Base-by-base conservation (phyloP, 1,140 invertebrate species). In the Apis laboriosa region DNA sequence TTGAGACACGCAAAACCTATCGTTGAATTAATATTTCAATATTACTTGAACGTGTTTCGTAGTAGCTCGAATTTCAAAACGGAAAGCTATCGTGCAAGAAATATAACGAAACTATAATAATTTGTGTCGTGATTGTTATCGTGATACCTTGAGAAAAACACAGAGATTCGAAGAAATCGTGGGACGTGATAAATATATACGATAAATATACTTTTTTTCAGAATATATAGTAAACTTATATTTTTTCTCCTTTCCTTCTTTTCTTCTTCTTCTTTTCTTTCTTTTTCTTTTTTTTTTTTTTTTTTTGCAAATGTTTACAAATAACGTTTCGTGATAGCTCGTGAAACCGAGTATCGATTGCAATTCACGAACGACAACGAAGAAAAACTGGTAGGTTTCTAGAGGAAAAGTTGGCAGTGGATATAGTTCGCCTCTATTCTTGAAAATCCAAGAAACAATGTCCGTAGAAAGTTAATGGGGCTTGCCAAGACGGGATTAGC, bases 401-500 rank as follows among this genome's bases (percentile, higher is more conserved):
- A 55, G 61, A 68, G 17, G 49, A 67, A 11, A 43, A 53, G 9
- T 82, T 77, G 74, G 74, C 64, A n/a, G 11, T 43, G 34, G 8
- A 21, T 43, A 55, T 56, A 77, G 34, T 55, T 21, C 71, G 78
- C 17, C 55, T 73, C 79, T 77, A 77, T 77, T 82, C 73, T 53
- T 21, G 66, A 53, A 51, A 43, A 82, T 56, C 75, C 67, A 13
- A 77, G 75, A 85, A 75, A 78, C 75, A 78, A 78, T 77, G 67
- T 82, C 74, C 63, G 64, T 76, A 68, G 85, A 60, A 74, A 85
- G 74, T 43, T 75, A 21, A 76, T 73, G 77, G 77, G 61, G n/a
- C 61, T 77, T 84, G 85, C 73, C 81, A 77, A 83, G 74, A 76
- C 43, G 43, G 55, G 51, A 75, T 79, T 72, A 78, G 70, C 11